Evolutionary conservation across 2,113 vertebrate species (phyloP).

Genomic region (Picathartes gymnocephalus): DNA sequence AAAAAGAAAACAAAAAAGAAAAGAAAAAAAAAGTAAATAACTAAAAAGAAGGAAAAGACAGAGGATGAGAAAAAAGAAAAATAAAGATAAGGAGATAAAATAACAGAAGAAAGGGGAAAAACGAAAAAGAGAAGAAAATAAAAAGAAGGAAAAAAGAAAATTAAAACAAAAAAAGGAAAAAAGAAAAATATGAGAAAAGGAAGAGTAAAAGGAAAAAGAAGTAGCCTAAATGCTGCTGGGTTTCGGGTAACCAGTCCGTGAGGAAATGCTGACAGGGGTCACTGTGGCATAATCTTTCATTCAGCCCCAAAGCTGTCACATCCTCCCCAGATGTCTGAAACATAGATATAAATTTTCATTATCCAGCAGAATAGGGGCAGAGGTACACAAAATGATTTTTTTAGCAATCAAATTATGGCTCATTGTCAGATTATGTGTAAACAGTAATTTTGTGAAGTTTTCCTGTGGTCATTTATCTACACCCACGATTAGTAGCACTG

Average conservation of each 20-base stretch:
- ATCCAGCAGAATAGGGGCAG: constrained; percentile 83
- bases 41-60: background rate
- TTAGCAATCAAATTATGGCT: constrained; percentile 86
- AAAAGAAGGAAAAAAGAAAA: accelerated
- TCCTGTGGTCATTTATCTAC: constrained; percentile 83
- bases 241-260: constrained; percentile 82
- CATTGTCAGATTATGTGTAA: constrained; percentile 82
- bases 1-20: accelerated
- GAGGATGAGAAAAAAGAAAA: background rate
- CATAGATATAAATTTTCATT: constrained; percentile 89
- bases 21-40: no score
- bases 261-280: constrained; percentile 87
- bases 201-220: background rate
- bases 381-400: constrained; percentile 86
- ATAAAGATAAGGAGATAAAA: accelerated
- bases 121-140: accelerated
- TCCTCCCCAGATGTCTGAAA: constrained; percentile 84
- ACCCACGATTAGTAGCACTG: constrained; percentile 59
- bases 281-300: constrained; percentile 87
- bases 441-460: constrained; percentile 87
- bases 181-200: accelerated
- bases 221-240: constrained; percentile 74
- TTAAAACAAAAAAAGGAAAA: accelerated
- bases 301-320: constrained; percentile 87
- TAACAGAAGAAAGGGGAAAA: accelerated